Evolutionary conservation across 2,888 invertebrate genomes (phyloP).

Genomic region (Pollenia angustigena): DNA sequence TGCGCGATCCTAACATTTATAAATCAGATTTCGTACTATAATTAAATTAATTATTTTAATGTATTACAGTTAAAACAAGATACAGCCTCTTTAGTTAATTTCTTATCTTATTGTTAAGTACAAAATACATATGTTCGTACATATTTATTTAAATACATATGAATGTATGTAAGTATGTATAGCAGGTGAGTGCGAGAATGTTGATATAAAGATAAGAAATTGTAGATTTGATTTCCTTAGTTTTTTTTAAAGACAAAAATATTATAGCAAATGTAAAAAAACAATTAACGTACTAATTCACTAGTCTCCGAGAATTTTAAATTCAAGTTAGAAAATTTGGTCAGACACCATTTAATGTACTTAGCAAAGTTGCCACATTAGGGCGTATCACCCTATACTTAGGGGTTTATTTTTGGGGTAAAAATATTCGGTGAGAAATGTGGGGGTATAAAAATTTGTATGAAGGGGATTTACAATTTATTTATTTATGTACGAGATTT

Average conservation of each 20-base stretch:
- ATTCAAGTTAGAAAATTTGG: too few species aligned
- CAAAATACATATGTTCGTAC: not conserved
- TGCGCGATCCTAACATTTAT: constrained; percentile 38
- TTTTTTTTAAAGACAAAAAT: constrained; percentile 61
- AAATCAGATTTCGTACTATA: constrained; percentile 59
- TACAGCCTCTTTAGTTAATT: constrained; percentile 68
- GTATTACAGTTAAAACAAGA: constrained; percentile 24
- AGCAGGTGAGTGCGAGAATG: constrained; percentile 23
- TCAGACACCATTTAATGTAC: too few species aligned
- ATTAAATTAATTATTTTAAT: constrained; percentile 28
- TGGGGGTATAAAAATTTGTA: too few species aligned
- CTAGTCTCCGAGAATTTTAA: too few species aligned
- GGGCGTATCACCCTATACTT: too few species aligned
- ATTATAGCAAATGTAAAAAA: not conserved
- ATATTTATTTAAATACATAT: constrained; percentile 15
- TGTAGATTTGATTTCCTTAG: constrained; percentile 66
- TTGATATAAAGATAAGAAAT: constrained; percentile 69
- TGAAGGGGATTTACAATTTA: too few species aligned
- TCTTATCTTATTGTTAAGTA: constrained; percentile 67
- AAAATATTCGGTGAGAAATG: too few species aligned
- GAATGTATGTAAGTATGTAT: not conserved
- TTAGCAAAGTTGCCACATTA: too few species aligned
- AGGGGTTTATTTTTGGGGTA: too few species aligned
- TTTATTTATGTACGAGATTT: too few species aligned
- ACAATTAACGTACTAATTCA: too few species aligned